Conservation (phyloP, 2,797 vertebrate species). For the Peromyscus nudipes region DNA sequence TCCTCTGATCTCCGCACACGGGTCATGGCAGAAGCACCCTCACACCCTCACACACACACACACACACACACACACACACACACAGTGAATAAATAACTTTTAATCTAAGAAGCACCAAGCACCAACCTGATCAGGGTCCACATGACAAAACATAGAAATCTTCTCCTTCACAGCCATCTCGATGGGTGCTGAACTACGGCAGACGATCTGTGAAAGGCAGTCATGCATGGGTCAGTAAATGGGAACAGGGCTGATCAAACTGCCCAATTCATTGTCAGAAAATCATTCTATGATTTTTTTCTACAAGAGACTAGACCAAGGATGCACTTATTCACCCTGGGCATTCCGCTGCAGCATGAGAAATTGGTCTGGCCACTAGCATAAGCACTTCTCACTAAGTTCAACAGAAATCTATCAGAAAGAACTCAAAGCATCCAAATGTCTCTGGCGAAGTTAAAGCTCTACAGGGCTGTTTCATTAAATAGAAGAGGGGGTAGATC, state of each 20-base stretch:
- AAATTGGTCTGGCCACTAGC: conserved; percentile 1
- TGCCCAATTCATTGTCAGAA: not conserved
- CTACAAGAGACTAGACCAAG: not conserved
- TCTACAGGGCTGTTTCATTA: not conserved
- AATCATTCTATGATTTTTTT: not conserved
- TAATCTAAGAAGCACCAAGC: conserved; percentile 61
- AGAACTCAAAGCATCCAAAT: not conserved
- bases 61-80: not conserved
- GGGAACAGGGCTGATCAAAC: not conserved
- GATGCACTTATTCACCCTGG: not conserved
- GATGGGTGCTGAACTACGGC: conserved; percentile 89
- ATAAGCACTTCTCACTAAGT: conserved; percentile 1
- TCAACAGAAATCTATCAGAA: not conserved
- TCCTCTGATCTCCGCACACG: not conserved
- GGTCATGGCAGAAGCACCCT: not conserved
- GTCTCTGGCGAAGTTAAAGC: not conserved
- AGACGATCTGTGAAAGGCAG: conserved; percentile 87
- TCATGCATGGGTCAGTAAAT: conserved; percentile 29
- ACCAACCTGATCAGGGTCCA: conserved; percentile 91
- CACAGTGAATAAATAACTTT: not conserved
- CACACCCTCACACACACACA: not conserved
- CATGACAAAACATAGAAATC: conserved; percentile 93
- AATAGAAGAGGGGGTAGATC: not conserved
- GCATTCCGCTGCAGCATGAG: not conserved
- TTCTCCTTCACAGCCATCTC: conserved; percentile 92